Evolutionary conservation across 2,888 invertebrate genomes (phyloP), one percentile per base, ranked within the genome.

Genomic region (Cabera pusaria): DNA sequence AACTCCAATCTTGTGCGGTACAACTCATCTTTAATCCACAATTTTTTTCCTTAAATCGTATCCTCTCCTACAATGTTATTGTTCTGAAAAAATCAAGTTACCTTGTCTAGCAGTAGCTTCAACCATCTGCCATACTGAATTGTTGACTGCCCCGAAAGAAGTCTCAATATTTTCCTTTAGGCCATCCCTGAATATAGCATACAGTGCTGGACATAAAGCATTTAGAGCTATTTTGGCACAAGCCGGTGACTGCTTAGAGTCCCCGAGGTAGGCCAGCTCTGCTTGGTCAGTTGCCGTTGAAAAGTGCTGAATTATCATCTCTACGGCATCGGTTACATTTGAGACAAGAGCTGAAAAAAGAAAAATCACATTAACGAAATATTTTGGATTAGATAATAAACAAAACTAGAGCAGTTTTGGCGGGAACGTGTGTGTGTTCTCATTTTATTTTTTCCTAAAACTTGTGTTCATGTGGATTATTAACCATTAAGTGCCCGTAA

Each of bases 51-150:
- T n/a, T n/a, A n/a, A n/a, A n/a, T n/a, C n/a, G n/a, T n/a, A n/a
- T n/a, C n/a, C n/a, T n/a, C n/a, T n/a, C n/a, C n/a, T n/a, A n/a
- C n/a, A n/a, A n/a, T n/a, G n/a, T n/a, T n/a, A n/a, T n/a, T n/a
- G n/a, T n/a, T 2, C n/a, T 14, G 2, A 7, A 38, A 23, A 16
- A 22, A 4, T 29, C 5, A 7, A 7, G 3, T 56, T 72, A 89
- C 93, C 97, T 89, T 95, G 94, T 73, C 96, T 95, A 6, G 96
- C 94, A 4, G 96, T 95, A 17, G 95, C 94, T 80, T 97, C 96
- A 2, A 96, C 94, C 52, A 97, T 94, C 83, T 95, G 94, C 97
- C 97, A 97, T 29, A 96, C 95, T 3, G 95, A 95, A 70, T 97
- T 96, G 55, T 93, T 92, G 31, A 96, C 94, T 7, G 94, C 93